These are phyloP conservation scores for Ostrea denselamellosa DNA, from an alignment of 1,140 invertebrate species.

Conservation along the genomic window DNA sequence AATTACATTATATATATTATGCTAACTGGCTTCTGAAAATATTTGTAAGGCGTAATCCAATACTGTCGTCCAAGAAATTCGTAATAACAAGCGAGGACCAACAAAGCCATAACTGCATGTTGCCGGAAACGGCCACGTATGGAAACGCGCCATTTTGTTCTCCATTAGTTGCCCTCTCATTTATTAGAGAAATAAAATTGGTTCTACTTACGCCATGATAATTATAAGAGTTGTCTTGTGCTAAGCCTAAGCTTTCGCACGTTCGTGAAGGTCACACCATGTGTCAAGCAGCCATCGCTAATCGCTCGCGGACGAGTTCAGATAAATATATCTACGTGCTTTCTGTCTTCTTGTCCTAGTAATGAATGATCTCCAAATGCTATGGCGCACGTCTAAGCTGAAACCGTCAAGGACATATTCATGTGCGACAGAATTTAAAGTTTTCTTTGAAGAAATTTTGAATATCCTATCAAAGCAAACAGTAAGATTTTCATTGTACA, in stretches of 20 bases:
- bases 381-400: not conserved
- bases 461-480: not conserved
- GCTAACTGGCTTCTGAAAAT: too few species aligned
- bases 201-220: constrained; percentile 52
- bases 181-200: not conserved
- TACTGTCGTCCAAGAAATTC: too few species aligned
- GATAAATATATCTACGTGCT: constrained; percentile 9
- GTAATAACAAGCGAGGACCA: too few species aligned
- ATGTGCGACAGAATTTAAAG: not conserved
- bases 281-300: constrained; percentile 43
- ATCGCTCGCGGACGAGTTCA: constrained; percentile 42
- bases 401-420: constrained; percentile 37
- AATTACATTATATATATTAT: too few species aligned
- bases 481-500: not conserved
- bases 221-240: constrained; percentile 40
- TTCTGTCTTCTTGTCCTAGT: not conserved
- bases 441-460: not conserved
- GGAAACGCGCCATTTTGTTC: not conserved
- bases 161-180: not conserved
- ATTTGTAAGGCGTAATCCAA: too few species aligned
- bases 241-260: constrained; percentile 48
- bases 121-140: too few species aligned
- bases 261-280: constrained; percentile 23
- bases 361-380: not conserved
- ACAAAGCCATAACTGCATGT: too few species aligned